phyloP scores from a whole-genome alignment of 2,113 vertebrate species.

The Prionailurus bengalensis region DNA sequence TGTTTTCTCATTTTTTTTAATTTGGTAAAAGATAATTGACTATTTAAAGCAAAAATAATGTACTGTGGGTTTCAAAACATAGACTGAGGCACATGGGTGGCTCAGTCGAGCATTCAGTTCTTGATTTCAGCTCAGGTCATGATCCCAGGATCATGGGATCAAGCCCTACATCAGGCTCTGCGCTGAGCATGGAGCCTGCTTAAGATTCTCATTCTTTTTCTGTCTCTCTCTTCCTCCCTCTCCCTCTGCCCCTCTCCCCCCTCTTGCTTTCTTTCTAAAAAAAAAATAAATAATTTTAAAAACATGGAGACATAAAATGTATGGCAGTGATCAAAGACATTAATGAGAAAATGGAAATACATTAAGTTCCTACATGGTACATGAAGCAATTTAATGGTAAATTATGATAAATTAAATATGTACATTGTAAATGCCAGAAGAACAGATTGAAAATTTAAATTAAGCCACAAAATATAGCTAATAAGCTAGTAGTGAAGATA shows the following conservation, averaged over 20 bases:
- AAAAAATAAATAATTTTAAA: too few species aligned
- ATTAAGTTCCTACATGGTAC: background rate
- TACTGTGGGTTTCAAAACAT: background rate
- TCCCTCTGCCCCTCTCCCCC: too few species aligned
- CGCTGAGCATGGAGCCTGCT: too few species aligned
- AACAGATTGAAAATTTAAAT: background rate
- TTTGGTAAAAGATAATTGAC: background rate
- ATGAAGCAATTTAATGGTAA: background rate
- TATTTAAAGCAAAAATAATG: slow-evolving; percentile 3
- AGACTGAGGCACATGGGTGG: too few species aligned
- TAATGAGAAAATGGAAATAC: background rate
- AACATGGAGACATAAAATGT: background rate
- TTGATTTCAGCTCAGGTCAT: too few species aligned
- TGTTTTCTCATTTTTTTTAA: background rate
- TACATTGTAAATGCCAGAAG: background rate
- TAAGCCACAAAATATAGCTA: background rate
- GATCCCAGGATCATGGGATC: too few species aligned
- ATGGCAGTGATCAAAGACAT: background rate
- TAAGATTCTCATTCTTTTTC: too few species aligned
- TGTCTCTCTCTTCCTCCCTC: too few species aligned
- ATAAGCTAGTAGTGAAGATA: background rate
- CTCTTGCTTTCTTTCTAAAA: too few species aligned
- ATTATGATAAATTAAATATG: background rate
- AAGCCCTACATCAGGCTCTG: too few species aligned
- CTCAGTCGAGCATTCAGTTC: too few species aligned